Evolutionary conservation across 2,113 vertebrate genomes (phyloP).

Genomic region (Zapornia atra): DNA sequence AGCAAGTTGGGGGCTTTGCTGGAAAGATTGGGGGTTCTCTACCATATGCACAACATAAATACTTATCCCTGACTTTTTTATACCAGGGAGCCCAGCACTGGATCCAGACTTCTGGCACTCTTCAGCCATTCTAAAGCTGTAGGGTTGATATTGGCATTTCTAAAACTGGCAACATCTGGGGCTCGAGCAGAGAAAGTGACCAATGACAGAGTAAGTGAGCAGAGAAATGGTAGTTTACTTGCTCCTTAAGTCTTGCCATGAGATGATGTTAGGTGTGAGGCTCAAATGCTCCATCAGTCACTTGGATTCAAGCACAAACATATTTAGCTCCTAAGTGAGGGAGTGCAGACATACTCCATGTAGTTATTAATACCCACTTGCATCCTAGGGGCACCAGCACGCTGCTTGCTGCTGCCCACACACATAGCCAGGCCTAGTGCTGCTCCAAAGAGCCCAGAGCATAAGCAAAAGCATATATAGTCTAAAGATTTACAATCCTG

Average conservation of each 20-base stretch:
- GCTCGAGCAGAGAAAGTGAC: background rate
- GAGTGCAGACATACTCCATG: background rate
- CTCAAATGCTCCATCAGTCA: background rate
- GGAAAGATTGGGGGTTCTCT: background rate
- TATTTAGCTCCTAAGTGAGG: background rate
- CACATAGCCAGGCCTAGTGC: background rate
- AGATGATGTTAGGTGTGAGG: background rate
- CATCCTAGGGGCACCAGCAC: background rate
- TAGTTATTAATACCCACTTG: background rate
- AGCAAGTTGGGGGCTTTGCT: background rate
- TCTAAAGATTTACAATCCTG: background rate
- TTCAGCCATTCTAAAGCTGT: background rate
- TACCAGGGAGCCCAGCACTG: too few relatives aligned
- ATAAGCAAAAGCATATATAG: background rate
- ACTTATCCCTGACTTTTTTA: background rate
- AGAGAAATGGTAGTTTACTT: background rate
- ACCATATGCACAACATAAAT: background rate
- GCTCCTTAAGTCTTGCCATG: background rate
- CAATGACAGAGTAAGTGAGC: background rate
- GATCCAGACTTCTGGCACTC: background rate
- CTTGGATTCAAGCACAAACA: background rate
- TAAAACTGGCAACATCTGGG: background rate
- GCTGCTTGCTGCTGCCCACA: background rate
- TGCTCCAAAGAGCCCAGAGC: background rate
- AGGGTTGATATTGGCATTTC: conserved; percentile 1